phyloP scores from a whole-genome alignment of 2,797 vertebrate species.

The Manis pentadactyla region DNA sequence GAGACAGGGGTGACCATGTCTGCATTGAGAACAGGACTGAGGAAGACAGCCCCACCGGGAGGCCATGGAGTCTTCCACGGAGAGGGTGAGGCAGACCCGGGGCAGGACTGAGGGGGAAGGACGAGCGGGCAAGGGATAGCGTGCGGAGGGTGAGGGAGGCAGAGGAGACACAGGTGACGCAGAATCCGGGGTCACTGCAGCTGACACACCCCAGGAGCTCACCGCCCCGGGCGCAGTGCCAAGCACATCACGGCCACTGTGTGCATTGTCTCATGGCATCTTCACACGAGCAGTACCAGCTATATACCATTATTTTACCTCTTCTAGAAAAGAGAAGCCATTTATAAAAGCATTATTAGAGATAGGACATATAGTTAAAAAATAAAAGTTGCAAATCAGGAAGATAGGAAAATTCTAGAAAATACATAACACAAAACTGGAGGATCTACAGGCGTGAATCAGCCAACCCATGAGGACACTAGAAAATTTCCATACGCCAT shows the following conservation, averaged over 20 bases:
- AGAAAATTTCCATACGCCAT: background rate
- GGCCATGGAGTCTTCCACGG: rapidly evolving
- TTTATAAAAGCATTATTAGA: background rate
- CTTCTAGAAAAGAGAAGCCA: background rate
- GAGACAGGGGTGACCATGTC: background rate
- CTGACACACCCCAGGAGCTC: too few relatives aligned
- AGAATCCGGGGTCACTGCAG: too few relatives aligned
- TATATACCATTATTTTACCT: too few relatives aligned
- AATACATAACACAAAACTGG: background rate
- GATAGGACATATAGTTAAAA: background rate
- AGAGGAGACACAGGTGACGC: background rate
- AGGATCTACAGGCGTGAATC: background rate
- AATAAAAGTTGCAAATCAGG: background rate
- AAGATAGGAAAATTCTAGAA: background rate
- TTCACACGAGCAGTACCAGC: background rate
- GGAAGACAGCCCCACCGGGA: background rate
- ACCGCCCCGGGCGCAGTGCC: rapidly evolving
- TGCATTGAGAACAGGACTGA: rapidly evolving
- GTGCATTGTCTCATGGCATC: rapidly evolving
- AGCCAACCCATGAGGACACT: background rate
- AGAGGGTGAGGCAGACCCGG: background rate
- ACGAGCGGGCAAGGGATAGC: background rate
- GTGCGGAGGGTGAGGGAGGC: rapidly evolving
- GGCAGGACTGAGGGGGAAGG: rapidly evolving
- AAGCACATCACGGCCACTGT: rapidly evolving